phyloP scores from a whole-genome alignment of 2,888 invertebrate species.

The Synergus gifuensis region DNA sequence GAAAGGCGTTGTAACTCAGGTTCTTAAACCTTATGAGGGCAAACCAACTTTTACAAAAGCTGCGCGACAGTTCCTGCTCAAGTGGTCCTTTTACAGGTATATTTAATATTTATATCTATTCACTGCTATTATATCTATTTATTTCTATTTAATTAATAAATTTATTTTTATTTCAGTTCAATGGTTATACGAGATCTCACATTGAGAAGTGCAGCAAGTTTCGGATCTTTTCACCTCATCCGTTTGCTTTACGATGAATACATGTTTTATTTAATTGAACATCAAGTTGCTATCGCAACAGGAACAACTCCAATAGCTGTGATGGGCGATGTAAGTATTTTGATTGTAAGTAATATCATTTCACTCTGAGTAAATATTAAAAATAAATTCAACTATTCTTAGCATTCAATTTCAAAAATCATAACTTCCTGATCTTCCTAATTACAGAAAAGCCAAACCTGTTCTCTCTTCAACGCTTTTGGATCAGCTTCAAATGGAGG shows the following conservation, averaged over 20 bases:
- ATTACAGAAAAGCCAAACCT: constrained; percentile 74
- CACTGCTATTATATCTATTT: background rate
- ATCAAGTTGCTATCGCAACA: constrained; percentile 94
- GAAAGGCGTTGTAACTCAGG: constrained; percentile 93
- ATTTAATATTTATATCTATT: constrained; percentile 48
- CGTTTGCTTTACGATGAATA: constrained; percentile 99
- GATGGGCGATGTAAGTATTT: constrained; percentile 84
- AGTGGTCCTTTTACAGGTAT: constrained; percentile 98
- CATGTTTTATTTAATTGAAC: constrained; percentile 99
- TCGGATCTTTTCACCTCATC: constrained; percentile 99
- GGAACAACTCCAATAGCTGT: constrained; percentile 97
- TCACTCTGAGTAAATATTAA: background rate
- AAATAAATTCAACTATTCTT: background rate
- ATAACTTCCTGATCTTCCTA: constrained; percentile 15
- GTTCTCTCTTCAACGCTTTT: constrained; percentile 70
- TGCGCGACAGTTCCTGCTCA: constrained; percentile 94
- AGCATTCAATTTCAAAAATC: constrained; percentile 6
- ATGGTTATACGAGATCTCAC: constrained; percentile 99
- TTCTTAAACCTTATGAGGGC: constrained; percentile 92
- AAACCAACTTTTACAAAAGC: constrained; percentile 90
- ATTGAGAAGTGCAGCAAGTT: constrained; percentile 96
- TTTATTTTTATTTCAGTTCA: constrained; percentile 82
- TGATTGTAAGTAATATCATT: background rate
- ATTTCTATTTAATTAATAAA: constrained; percentile 30
- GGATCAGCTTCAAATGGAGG: constrained; percentile 74